These are phyloP conservation scores for Tipula vernalis DNA, from an alignment of 2,888 invertebrate genomes.

Conservation along the genomic window DNA sequence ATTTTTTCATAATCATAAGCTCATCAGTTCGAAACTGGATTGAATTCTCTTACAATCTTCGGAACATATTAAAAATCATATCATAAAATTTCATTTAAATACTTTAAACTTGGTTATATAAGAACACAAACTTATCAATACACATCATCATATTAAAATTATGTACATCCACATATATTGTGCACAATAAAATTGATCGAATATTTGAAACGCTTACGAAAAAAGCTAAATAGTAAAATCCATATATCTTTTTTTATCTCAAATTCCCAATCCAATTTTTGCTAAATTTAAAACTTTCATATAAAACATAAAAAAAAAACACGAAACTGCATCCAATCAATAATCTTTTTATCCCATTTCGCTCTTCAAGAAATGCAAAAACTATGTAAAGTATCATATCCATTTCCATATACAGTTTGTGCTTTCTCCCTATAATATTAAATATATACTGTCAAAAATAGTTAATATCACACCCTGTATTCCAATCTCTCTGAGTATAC, in stretches of 20 bases:
- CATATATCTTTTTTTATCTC: background rate
- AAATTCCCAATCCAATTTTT: background rate
- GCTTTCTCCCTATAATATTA: background rate
- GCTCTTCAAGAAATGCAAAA: background rate
- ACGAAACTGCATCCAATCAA: background rate
- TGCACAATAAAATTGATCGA: too few species aligned
- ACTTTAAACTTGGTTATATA: too few species aligned
- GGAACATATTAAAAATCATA: too few species aligned
- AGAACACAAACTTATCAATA: too few species aligned
- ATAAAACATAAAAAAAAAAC: background rate
- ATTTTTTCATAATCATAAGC: too few species aligned
- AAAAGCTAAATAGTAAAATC: too few species aligned
- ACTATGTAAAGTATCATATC: background rate
- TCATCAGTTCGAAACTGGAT: too few species aligned
- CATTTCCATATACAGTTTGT: background rate
- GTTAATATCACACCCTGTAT: background rate
- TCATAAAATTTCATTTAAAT: too few species aligned
- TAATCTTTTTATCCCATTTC: background rate
- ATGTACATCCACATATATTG: too few species aligned
- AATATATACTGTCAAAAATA: background rate
- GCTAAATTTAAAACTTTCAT: background rate
- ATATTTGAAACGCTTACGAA: too few species aligned
- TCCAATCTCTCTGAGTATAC: background rate
- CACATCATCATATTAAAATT: too few species aligned
- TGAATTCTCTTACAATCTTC: too few species aligned